Evolutionary conservation across 2,888 invertebrate species (phyloP), one percentile per base, ranked within the genome.

Genomic region (Acronicta aceris): DNA sequence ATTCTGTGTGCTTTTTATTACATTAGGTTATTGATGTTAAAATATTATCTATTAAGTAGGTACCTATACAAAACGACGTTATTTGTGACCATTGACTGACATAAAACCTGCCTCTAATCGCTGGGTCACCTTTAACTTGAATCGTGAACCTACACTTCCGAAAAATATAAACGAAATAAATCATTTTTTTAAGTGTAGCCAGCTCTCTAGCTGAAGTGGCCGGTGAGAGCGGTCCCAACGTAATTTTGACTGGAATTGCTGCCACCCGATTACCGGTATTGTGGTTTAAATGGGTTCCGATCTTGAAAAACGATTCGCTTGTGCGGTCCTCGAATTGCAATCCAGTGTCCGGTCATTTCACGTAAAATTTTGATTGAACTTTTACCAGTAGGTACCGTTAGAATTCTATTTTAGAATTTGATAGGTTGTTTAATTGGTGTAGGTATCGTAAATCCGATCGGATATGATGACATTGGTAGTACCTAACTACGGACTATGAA

Each of bases 261-360:
- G 72, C 81, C 84, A 79, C 74, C 80, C 84, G 84, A 87, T 90
- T 88, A 87, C 83, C 83, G 80, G 83, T 83, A 86, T 89, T 89
- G 89, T 86, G 85, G 87, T 81, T 79, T 78, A 83, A 87, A 88
- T 86, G 82, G 88, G 75, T 82, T 82, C 76, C 81, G 84, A 83
- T 87, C 88, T 88, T 87, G 84, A 87, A 89, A 88, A 90, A 87
- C 88, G 86, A 88, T 88, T 89, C 79, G 82, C 66, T 65, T 55
- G 62, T 78, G 78, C 73, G 78, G 78, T 74, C 62, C 48, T 72
- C 65, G 47, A 82, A 79, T 82, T 78, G 79, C 80, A 84, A 80
- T 78, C 75, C 60, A 69, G 71, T 74, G 65, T 71, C 76, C 66
- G 76, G 76, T 78, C 76, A 78, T 69, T 80, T 71, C 64, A 49